Percentiles rank a stretch among this genome's conserved stretches.
Conservation (phyloP, 2,888 invertebrate genomes). For the Cheilosia vulpina region DNA sequence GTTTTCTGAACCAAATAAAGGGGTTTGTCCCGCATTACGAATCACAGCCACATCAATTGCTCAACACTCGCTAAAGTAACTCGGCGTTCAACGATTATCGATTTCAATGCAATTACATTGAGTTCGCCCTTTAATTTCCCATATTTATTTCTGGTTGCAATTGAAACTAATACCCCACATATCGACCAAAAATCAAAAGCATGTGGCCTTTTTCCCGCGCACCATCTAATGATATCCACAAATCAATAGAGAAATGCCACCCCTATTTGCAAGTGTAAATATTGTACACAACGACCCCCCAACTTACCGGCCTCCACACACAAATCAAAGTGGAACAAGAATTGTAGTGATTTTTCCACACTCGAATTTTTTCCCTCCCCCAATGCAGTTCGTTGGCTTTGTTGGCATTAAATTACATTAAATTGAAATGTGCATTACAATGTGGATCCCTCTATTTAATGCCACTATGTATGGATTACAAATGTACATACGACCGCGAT, state of each 20-base stretch:
- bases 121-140: neutral
- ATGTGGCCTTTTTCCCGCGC: slow-evolving; percentile 40
- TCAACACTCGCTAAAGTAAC: neutral
- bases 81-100: neutral
- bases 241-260: slow-evolving; percentile 27
- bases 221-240: slow-evolving; percentile 23
- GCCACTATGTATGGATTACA: slow-evolving; percentile 50
- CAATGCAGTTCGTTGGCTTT: slow-evolving; percentile 64
- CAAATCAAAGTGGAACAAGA: slow-evolving; percentile 54
- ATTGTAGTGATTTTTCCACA: slow-evolving; percentile 67
- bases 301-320: neutral
- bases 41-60: neutral
- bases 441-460: slow-evolving; percentile 58
- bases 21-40: neutral
- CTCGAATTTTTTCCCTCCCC: slow-evolving; percentile 30
- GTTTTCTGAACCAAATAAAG: too few species aligned
- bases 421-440: slow-evolving; percentile 67
- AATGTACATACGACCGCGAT: slow-evolving; percentile 52
- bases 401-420: slow-evolving; percentile 69
- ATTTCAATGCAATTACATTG: neutral
- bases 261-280: slow-evolving; percentile 2
- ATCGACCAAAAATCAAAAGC: slow-evolving; percentile 2
- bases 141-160: neutral
- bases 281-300: slow-evolving; percentile 4
- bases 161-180: neutral